Percentiles rank a stretch among this genome's conserved stretches.
phyloP scores from a whole-genome alignment of 2,113 vertebrate genomes.

The Stigmatopora nigra region DNA sequence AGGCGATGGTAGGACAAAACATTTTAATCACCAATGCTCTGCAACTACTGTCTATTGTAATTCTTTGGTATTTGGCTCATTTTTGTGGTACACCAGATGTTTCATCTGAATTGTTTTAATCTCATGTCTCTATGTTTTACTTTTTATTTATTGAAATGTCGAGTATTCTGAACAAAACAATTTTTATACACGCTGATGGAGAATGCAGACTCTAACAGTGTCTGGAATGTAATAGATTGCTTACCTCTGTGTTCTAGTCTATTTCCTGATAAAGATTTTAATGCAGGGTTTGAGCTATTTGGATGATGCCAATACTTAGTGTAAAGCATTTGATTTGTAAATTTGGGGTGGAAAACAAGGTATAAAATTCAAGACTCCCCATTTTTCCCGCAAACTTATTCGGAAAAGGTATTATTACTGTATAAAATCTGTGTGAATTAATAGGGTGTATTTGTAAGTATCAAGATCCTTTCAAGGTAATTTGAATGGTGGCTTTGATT shows the following conservation, averaged over 20 bases:
- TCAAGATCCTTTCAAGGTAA: background rate
- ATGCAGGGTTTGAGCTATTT: background rate
- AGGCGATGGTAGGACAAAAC: background rate
- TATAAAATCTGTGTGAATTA: background rate
- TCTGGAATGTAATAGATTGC: background rate
- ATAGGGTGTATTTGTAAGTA: background rate
- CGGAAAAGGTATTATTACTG: background rate
- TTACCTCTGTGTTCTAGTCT: background rate
- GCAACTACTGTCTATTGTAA: background rate
- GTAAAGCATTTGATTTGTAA: too few species aligned
- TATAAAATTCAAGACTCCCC: too few species aligned
- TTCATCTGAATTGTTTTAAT: background rate
- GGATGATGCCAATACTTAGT: background rate
- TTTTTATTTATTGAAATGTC: background rate
- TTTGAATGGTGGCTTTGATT: constrained; percentile 10
- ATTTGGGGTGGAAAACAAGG: too few species aligned
- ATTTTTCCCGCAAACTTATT: background rate
- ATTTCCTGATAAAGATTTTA: background rate
- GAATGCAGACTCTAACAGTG: background rate
- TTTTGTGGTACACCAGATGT: background rate
- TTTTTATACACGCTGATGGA: background rate
- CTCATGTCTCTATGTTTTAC: background rate
- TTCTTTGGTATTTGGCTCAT: background rate
- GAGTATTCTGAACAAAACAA: background rate
- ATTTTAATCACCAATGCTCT: background rate